Evolutionary conservation across 2,797 vertebrate species (phyloP).

Genomic region (Urocyon cinereoargenteus): DNA sequence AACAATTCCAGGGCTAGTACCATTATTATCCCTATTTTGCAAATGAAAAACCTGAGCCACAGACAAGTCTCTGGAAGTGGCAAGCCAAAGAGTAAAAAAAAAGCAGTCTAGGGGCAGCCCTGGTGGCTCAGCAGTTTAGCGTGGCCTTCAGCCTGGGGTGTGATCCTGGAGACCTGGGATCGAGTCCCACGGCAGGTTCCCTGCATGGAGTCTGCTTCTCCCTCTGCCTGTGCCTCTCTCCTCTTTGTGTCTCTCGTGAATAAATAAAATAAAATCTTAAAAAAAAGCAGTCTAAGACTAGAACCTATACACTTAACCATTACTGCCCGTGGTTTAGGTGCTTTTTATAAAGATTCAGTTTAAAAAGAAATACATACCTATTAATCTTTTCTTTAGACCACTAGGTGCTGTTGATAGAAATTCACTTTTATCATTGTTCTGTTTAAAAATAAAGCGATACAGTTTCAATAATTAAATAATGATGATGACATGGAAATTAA

Average conservation of each 20-base stretch:
- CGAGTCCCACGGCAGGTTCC: too few species aligned
- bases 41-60: not conserved
- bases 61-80: not conserved
- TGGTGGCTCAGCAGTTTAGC: too few species aligned
- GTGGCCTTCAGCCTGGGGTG: too few species aligned
- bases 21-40: not conserved
- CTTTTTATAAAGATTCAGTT: constrained; percentile 35
- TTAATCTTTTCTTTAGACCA: constrained; percentile 94
- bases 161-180: too few species aligned
- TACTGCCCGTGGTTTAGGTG: not conserved
- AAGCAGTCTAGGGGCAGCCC: not conserved
- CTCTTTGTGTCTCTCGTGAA: too few species aligned
- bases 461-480: constrained; percentile 47
- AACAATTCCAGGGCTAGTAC: not conserved
- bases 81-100: not conserved
- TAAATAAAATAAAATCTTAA: too few species aligned
- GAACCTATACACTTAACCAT: not conserved
- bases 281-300: not conserved
- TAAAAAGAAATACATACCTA: constrained; percentile 89
- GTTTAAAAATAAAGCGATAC: constrained; percentile 74
- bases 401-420: constrained; percentile 94
- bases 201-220: too few species aligned
- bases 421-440: constrained; percentile 92
- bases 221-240: too few species aligned
- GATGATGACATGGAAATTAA: constrained; percentile 42